Evolutionary conservation across 2,888 invertebrate species (phyloP).

Genomic region (Ceraclea dissimilis): DNA sequence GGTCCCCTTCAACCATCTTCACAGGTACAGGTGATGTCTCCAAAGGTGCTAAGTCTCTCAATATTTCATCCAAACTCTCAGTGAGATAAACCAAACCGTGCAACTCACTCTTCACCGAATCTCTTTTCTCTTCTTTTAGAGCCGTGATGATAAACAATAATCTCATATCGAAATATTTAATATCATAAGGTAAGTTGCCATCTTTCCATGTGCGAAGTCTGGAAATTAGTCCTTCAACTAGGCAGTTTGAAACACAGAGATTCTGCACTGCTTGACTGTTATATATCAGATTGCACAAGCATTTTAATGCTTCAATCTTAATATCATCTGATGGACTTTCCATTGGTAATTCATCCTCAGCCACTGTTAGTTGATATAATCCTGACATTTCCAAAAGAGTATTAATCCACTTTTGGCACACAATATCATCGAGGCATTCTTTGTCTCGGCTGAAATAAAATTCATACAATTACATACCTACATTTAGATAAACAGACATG

Average conservation of each 20-base stretch:
- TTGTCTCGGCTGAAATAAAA: slow-evolving; percentile 74
- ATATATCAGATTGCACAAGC: slow-evolving; percentile 81
- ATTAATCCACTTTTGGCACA: slow-evolving; percentile 60
- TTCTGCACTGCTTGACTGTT: slow-evolving; percentile 60
- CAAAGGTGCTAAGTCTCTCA: slow-evolving; percentile 37
- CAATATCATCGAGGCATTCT: slow-evolving; percentile 57
- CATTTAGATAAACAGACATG: too few species aligned
- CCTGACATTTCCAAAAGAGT: slow-evolving; percentile 62
- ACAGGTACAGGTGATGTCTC: slow-evolving; percentile 1
- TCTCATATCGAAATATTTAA: slow-evolving; percentile 82
- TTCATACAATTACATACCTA: too few species aligned
- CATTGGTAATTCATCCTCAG: slow-evolving; percentile 35
- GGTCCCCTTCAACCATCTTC: slow-evolving; percentile 28
- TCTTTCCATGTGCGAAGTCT: slow-evolving; percentile 63
- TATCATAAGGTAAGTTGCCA: slow-evolving; percentile 55
- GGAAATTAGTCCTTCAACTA: slow-evolving; percentile 63
- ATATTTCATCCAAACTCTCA: slow-evolving; percentile 57
- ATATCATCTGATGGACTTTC: slow-evolving; percentile 46
- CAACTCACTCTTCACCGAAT: slow-evolving; percentile 57
- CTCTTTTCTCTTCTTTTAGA: slow-evolving; percentile 60
- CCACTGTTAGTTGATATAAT: slow-evolving; percentile 39
- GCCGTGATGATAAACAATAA: slow-evolving; percentile 85
- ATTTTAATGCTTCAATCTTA: slow-evolving; percentile 74
- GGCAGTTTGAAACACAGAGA: slow-evolving; percentile 52
- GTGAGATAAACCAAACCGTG: slow-evolving; percentile 63